Evolutionary conservation across 1,140 invertebrate species (phyloP), one percentile per base, ranked within the genome.

Genomic region (Drosophila chauvacae): DNA sequence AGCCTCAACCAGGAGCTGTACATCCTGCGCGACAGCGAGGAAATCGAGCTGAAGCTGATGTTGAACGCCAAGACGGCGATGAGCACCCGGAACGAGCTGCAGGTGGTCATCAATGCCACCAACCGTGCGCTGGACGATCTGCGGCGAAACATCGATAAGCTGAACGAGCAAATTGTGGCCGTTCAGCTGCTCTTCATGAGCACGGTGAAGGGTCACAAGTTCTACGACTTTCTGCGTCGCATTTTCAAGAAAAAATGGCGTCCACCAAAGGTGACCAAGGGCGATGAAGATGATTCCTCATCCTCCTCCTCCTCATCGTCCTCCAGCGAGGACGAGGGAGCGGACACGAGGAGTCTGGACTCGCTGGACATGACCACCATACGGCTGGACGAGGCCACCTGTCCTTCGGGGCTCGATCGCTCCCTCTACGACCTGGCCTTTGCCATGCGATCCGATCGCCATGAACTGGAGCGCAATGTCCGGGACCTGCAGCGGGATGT

Each of bases 201-300:
- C 18, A 93, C 94, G 4, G 93, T 95, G 0, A 94, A 94, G 53
- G 95, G 96, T 37, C 95, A 96, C 80, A 96, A 96, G 77, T 97
- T 96, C 91, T 94, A 93, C 39, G 95, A 96, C 70, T 97, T 96
- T 86, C 91, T 97, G 30, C 94, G 94, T 9, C 95, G 95, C 76
- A 96, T 97, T 35, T 97, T 96, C 80, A 96, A 95, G 72, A 97
- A 97, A 88, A 96, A 95, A 76, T 96, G 94, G 77, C 94, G 94
- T 51, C 94, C 94, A 6, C 94, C 94, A 0, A 95, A 95, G 76
- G 77, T 91, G 9, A 57, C 69, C 7, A 82, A 23, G 16, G 72
- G 48, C 2, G 86, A 84, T 3, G 91, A 92, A 57, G 91, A 92
- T 37, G 91, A 90, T 14, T 41, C 42, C 7, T 88, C 82, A 1